Evolutionary conservation across 2,888 invertebrate species (phyloP).

Genomic region (Tromatobia lineatoria): DNA sequence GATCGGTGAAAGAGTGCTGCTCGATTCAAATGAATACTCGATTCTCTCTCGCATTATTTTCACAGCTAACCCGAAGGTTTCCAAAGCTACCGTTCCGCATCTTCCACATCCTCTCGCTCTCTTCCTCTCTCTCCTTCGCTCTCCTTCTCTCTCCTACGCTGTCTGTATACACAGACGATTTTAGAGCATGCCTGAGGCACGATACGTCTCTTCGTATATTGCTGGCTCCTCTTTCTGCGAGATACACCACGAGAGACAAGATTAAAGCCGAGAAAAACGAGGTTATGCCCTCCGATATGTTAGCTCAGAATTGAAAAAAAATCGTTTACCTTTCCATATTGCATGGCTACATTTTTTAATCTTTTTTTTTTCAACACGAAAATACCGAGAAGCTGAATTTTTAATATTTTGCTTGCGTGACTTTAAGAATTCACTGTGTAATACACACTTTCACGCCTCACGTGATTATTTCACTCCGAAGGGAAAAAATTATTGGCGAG

Average conservation of each 20-base stretch:
- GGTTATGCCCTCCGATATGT: slow-evolving; percentile 3
- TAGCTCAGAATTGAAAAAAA: background rate
- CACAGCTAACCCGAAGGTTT: background rate
- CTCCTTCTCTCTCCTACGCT: background rate
- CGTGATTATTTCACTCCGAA: background rate
- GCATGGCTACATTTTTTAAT: background rate
- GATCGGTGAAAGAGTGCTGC: background rate
- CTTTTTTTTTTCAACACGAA: background rate
- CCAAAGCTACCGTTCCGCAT: slow-evolving; percentile 10
- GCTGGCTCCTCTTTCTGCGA: background rate
- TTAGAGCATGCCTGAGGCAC: slow-evolving; percentile 24
- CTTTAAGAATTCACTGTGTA: background rate
- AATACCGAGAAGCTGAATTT: background rate
- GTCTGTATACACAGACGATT: slow-evolving; percentile 43
- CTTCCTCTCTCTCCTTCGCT: too few species aligned
- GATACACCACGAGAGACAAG: slow-evolving; percentile 4
- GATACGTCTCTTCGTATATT: slow-evolving; percentile 18
- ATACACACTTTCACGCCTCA: background rate
- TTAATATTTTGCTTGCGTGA: background rate
- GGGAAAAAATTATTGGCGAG: background rate
- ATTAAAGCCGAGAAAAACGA: slow-evolving; percentile 25
- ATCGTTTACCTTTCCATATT: background rate
- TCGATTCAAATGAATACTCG: slow-evolving; percentile 12
- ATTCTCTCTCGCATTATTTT: slow-evolving; percentile 19
- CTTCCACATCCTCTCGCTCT: background rate